phyloP scores from a whole-genome alignment of 2,888 invertebrate genomes.

The Smittia sp. region DNA sequence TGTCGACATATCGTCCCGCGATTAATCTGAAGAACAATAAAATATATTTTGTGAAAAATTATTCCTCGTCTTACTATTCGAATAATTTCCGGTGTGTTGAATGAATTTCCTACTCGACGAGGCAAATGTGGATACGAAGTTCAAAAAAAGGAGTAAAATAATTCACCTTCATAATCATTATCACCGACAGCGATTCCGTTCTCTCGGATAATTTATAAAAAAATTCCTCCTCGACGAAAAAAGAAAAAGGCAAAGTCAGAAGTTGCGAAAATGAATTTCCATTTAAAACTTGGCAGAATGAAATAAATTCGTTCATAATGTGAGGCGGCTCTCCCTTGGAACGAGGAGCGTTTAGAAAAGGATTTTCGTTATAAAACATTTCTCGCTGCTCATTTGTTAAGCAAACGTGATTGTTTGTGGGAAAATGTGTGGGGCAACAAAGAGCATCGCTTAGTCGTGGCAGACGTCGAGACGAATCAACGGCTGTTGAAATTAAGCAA shows the following conservation, averaged over 20 bases:
- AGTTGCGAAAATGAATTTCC: background rate
- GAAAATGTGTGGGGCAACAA: background rate
- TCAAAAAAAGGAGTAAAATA: slow-evolving; percentile 5
- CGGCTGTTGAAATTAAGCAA: slow-evolving; percentile 4
- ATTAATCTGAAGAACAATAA: too few species aligned
- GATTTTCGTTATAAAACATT: background rate
- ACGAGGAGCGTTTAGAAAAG: background rate
- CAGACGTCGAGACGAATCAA: background rate
- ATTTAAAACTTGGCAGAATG: background rate
- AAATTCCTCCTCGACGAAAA: background rate
- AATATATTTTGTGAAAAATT: too few species aligned
- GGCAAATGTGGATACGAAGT: background rate
- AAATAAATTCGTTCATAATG: background rate
- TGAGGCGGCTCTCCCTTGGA: background rate
- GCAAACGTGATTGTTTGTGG: background rate
- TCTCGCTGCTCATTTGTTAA: background rate
- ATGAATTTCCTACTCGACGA: background rate
- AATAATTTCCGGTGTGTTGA: background rate
- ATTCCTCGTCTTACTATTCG: too few species aligned
- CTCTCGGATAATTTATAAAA: background rate
- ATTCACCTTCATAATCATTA: slow-evolving; percentile 11
- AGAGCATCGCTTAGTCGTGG: background rate
- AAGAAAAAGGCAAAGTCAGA: background rate
- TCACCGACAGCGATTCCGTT: slow-evolving; percentile 11
- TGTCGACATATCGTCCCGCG: too few species aligned